Conservation (phyloP, 92 coral and sea anemone genomes). For the Zoanthus sansibaricus region DNA sequence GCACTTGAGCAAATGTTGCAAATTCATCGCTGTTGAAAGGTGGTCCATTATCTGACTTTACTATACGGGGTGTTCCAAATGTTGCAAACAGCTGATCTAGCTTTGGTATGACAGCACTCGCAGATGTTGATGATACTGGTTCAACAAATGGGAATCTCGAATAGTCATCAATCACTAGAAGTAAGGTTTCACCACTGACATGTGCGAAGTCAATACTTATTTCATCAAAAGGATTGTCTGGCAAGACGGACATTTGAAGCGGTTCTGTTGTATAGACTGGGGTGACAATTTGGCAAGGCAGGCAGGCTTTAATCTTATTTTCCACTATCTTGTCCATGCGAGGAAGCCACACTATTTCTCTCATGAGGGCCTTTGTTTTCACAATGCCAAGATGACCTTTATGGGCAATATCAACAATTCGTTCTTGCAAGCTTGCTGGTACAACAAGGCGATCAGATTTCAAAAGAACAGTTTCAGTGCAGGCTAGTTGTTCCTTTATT, state of each 20-base stretch:
- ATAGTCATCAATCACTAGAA: slow-evolving; percentile 22
- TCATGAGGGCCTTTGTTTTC: slow-evolving; percentile 59
- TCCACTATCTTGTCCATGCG: slow-evolving; percentile 41
- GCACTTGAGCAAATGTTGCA: no score
- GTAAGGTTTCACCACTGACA: slow-evolving; percentile 54
- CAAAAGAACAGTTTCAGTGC: slow-evolving; percentile 49
- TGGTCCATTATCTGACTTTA: no score
- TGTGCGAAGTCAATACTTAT: slow-evolving; percentile 60
- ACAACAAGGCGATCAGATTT: slow-evolving; percentile 50
- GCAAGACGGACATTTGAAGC: slow-evolving; percentile 54
- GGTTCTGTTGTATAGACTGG: slow-evolving; percentile 58
- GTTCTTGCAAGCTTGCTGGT: slow-evolving; percentile 21
- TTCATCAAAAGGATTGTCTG: slow-evolving; percentile 68
- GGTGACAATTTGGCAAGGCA: slow-evolving; percentile 63
- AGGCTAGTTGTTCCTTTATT: slow-evolving; percentile 53
- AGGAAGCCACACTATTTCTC: slow-evolving; percentile 57
- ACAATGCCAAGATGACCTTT: slow-evolving; percentile 69
- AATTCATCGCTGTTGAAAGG: no score
- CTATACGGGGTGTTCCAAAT: no score
- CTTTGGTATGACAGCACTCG: background rate
- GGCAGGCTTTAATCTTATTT: slow-evolving; percentile 44
- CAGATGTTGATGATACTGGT: slow-evolving; percentile 65
- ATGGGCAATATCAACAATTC: slow-evolving; percentile 48
- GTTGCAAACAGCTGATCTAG: no score
- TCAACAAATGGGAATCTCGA: slow-evolving; percentile 66